A percentile compares a stretch with the other conserved stretches of the same genome.
phyloP scores from a whole-genome alignment of 2,797 vertebrate genomes.

The Erpetoichthys calabaricus region DNA sequence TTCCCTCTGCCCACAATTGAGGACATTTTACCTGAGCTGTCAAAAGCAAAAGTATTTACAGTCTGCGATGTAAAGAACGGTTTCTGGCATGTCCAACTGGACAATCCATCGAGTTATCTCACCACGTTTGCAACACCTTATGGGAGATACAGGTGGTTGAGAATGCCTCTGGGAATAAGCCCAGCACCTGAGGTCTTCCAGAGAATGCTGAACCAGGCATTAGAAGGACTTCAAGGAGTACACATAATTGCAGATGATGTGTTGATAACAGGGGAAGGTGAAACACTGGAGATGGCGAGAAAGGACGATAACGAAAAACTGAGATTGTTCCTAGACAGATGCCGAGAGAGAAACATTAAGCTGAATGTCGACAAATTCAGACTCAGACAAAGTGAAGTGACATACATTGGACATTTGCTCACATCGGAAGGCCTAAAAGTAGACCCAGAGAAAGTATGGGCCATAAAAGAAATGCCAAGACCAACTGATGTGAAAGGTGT shows the following conservation, averaged over 20 bases:
- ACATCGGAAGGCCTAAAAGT: conserved; percentile 10
- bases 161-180: conserved; percentile 8
- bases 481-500: conserved; percentile 9
- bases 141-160: conserved; percentile 10
- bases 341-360: conserved; percentile 10
- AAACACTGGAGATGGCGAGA: conserved; percentile 6
- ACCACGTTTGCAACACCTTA: conserved; percentile 15
- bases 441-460: conserved; percentile 7
- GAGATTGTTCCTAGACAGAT: too few species aligned
- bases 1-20: conserved; percentile 11
- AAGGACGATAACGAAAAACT: not conserved
- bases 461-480: conserved; percentile 6
- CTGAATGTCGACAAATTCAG: conserved; percentile 13
- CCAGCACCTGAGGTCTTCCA: conserved; percentile 15
- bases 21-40: conserved; percentile 4
- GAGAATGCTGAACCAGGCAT: conserved; percentile 10
- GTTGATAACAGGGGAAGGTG: too few species aligned
- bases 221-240: conserved; percentile 6
- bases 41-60: conserved; percentile 15
- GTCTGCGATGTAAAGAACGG: conserved; percentile 19
- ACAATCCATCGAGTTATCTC: conserved; percentile 14
- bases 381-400: conserved; percentile 1
- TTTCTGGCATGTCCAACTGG: conserved; percentile 14
- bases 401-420: conserved; percentile 13
- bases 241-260: conserved; percentile 15